Evolutionary conservation across 2,888 invertebrate genomes (phyloP).

Genomic region (Hypomecis atomaria): DNA sequence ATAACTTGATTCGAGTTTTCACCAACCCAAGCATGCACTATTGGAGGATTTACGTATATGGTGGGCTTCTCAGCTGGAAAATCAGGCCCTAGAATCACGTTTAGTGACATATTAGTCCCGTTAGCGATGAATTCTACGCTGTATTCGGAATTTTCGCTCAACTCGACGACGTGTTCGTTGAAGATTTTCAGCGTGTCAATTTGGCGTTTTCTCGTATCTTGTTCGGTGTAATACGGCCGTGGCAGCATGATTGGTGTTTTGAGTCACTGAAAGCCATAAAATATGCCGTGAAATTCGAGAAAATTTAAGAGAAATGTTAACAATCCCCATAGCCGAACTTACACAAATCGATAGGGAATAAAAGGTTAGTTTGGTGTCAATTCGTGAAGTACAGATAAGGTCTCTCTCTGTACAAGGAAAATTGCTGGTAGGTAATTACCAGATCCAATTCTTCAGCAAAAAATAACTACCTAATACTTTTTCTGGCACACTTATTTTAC

Average conservation of each 20-base stretch:
- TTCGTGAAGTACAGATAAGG: no score
- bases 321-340: background rate
- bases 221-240: constrained; percentile 82
- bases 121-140: constrained; percentile 88
- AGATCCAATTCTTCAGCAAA: no score
- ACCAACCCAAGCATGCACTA: constrained; percentile 90
- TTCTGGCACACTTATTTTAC: no score
- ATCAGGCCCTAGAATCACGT: constrained; percentile 87
- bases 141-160: constrained; percentile 89
- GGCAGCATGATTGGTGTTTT: constrained; percentile 74
- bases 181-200: constrained; percentile 93
- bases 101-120: constrained; percentile 86
- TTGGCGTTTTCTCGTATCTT: constrained; percentile 87
- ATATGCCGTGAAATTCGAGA: background rate
- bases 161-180: constrained; percentile 91
- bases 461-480: no score
- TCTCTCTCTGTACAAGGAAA: no score
- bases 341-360: background rate
- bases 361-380: no score
- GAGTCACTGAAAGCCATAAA: constrained; percentile 14
- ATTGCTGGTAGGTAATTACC: no score
- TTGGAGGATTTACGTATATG: constrained; percentile 87
- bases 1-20: constrained; percentile 87
- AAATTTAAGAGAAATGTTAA: background rate
- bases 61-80: constrained; percentile 91